phyloP scores from a whole-genome alignment of 1,140 invertebrate genomes.

The Drosophila tristis region DNA sequence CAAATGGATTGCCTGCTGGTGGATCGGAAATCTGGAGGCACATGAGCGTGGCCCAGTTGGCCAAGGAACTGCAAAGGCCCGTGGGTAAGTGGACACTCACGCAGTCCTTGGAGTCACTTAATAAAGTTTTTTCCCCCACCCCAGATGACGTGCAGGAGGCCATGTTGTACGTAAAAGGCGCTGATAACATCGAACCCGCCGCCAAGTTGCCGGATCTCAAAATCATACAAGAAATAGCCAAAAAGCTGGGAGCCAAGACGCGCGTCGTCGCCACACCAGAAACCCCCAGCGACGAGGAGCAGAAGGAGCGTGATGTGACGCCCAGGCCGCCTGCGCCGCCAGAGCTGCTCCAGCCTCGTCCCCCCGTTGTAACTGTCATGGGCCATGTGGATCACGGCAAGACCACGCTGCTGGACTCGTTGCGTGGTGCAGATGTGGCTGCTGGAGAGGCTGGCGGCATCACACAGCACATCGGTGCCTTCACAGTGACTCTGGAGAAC shows the following conservation, averaged over 20 bases:
- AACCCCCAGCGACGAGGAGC: slow-evolving; percentile 50
- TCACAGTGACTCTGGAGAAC: slow-evolving; percentile 90
- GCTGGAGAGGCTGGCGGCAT: slow-evolving; percentile 99
- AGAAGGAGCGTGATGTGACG: slow-evolving; percentile 84
- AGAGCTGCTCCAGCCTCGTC: slow-evolving; percentile 87
- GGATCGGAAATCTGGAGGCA: slow-evolving; percentile 89
- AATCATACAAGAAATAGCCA: slow-evolving; percentile 88
- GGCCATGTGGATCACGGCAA: slow-evolving; percentile 99
- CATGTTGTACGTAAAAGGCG: slow-evolving; percentile 88
- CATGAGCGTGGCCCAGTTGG: slow-evolving; percentile 91
- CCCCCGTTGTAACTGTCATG: slow-evolving; percentile 98
- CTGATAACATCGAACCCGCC: slow-evolving; percentile 84
- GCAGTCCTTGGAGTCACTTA: too few species aligned
- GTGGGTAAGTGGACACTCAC: slow-evolving; percentile 50
- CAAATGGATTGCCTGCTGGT: slow-evolving; percentile 65
- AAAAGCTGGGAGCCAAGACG: slow-evolving; percentile 87
- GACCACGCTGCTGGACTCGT: slow-evolving; percentile 96
- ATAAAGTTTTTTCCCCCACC: neutral
- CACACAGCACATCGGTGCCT: slow-evolving; percentile 99
- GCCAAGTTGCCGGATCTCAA: slow-evolving; percentile 85
- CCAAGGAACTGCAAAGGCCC: slow-evolving; percentile 85
- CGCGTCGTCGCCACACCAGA: slow-evolving; percentile 86
- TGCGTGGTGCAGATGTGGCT: slow-evolving; percentile 94
- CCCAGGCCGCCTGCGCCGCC: slow-evolving; percentile 88
- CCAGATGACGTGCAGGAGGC: slow-evolving; percentile 89